phyloP scores from a whole-genome alignment of 2,888 invertebrate genomes.

The Resseliella maxima region DNA sequence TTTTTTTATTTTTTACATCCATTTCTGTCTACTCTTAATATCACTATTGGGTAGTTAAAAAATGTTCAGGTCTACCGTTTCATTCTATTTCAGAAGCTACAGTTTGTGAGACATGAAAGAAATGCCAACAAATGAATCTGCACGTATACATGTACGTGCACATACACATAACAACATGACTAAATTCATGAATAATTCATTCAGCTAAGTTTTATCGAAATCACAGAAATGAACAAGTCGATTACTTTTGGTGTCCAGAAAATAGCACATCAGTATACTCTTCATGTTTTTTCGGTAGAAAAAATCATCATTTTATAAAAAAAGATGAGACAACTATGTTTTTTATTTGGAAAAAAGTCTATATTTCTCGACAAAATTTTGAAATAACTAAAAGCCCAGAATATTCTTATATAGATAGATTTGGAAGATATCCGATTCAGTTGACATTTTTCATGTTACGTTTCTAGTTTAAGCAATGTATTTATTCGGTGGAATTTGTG shows the following conservation, averaged over 20 bases:
- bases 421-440: neutral
- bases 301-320: too few relatives aligned
- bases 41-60: neutral
- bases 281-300: too few relatives aligned
- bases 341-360: too few relatives aligned
- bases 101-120: neutral
- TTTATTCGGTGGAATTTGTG: neutral
- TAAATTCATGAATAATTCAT: too few relatives aligned
- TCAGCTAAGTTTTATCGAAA: too few relatives aligned
- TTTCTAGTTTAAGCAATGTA: neutral
- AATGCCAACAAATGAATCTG: slow-evolving; percentile 22
- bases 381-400: neutral
- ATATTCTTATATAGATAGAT: neutral
- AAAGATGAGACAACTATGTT: too few relatives aligned
- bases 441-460: neutral
- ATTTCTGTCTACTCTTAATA: slow-evolving; percentile 16
- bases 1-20: neutral
- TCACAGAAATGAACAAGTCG: too few relatives aligned
- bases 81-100: neutral
- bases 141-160: too few relatives aligned
- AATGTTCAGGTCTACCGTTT: neutral
- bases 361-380: too few relatives aligned
- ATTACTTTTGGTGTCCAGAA: too few relatives aligned
- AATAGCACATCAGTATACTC: too few relatives aligned
- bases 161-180: too few relatives aligned